Conservation (phyloP, 37 sponge, comb jelly and placozoan genomes). For the Eunapius fragilis region DNA sequence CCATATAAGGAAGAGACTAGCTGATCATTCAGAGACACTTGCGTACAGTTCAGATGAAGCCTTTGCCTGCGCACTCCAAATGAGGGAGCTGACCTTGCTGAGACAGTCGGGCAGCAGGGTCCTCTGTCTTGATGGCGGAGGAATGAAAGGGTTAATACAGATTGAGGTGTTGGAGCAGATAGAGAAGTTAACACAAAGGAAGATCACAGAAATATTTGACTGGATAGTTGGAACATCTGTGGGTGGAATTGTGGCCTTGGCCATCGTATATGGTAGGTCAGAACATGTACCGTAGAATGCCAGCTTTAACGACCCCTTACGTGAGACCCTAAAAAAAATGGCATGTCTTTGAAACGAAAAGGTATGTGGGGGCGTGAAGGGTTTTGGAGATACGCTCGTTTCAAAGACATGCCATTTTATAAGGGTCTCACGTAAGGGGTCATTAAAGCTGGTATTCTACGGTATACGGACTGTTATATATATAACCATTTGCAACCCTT, state of each 20-base stretch:
- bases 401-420: no score
- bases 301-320: no score
- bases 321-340: no score
- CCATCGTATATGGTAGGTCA: constrained; percentile 20
- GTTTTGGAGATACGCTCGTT: no score
- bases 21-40: neutral
- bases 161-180: constrained; percentile 16
- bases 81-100: constrained; percentile 21
- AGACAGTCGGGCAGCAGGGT: constrained; percentile 38
- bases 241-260: constrained; percentile 37
- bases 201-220: constrained; percentile 33
- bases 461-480: neutral
- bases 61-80: constrained; percentile 12
- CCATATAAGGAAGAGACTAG: neutral
- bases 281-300: no score
- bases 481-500: neutral
- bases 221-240: constrained; percentile 37
- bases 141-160: constrained; percentile 32
- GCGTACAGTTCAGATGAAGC: neutral
- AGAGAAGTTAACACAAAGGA: neutral
- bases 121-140: constrained; percentile 43
- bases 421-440: no score
- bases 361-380: no score
- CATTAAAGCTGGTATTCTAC: no score
- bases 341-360: no score